Base-by-base conservation (phyloP, 2,888 invertebrate species). In the Yponomeuta evonymella region DNA sequence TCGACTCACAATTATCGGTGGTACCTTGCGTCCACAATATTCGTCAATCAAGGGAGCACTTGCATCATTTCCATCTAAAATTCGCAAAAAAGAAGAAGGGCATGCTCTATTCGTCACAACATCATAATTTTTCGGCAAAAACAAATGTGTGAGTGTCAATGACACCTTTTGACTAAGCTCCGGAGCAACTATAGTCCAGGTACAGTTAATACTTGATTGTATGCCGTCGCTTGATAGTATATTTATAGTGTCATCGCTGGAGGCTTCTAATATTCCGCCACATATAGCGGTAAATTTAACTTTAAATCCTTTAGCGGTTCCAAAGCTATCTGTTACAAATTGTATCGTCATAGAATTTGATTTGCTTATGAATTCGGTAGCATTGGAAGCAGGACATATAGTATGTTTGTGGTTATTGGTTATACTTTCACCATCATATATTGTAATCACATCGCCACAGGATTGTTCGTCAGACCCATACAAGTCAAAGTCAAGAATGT, bases 261-360 rank as follows among this genome's bases (percentile, higher is more conserved):
- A 12, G 0, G 94, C 93, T n/a, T 80, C 81, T 72, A 96, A 94
- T 65, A 87, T 83, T 65, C 95, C 95, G 48, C 97, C 97, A 83
- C 97, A 97, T 0, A 93, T 93, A 78, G 92, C 92, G 69, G 86
- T 92, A 87, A 94, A 96, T 68, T 93, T 93, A 2, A 96, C 95
- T 77, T 93, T 93, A 82, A 98, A 98, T 11, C 98, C 98, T 87
- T 95, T 96, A 0, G 94, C 93, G 43, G 94, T 88, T 1, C 93
- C 83, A 8, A 85, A 83, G 3, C 79, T 83, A 80, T 95, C 94
- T 0, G 94, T 93, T 71, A 91, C 91, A 83, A 97, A 95, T 67
- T 94, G 94, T 6, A 98, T 81, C 11, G 93, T 84, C 77, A 97
- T 87, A 72, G 89, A 83, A 85, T 96, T 95, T 48, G 93, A 88